Evolutionary conservation across 92 coral and sea anemone genomes (phyloP), one percentile per base, ranked within the genome.

Genomic region (Epizoanthus scotinus): DNA sequence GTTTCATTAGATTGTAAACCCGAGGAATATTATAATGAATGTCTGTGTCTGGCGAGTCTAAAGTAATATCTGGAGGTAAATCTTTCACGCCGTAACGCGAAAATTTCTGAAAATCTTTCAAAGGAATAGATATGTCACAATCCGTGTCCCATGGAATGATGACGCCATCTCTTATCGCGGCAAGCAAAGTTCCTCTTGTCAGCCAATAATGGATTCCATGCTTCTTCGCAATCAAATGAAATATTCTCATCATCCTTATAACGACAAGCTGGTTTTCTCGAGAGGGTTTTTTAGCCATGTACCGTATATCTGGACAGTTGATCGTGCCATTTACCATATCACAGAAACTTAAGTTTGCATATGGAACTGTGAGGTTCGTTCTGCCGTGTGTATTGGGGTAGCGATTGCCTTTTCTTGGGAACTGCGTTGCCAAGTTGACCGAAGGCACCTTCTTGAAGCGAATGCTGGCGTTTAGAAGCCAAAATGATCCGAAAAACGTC

Each of bases 151-250:
- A 68, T 8, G 73, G 73, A 12, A 68, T 38, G 7, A 53, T 40
- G 22, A 68, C 73, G 19, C 73, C 55, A 44, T 68, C 73, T n/a
- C 73, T 68, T 3, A 68, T 53, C 0, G 73, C 73, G 3, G 73
- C 52, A 3, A 68, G 73, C 5, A 68, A 34, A 5, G 73, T 68
- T 44, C 56, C 73, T 18, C 73, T 38, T 15, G 54, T 42, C 54
- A 68, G 15, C 73, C 73, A 68, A 24, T 68, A 68, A 9, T 56
- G 73, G 18, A 68, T 68, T 40, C n/a, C 14, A 68, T 68, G 55
- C 73, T 40, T 68, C 31, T 38, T 53, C 6, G 73, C 73, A 17
- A 68, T 68, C 52, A 68, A 44, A 18, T 68, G 73, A 68, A 68
- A 68, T 40, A 68, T 29, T 40, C 73, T 50, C 3, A 68, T 3